Evolutionary conservation across 2,888 invertebrate genomes (phyloP).

Genomic region (Trissoscelio sp.): DNA sequence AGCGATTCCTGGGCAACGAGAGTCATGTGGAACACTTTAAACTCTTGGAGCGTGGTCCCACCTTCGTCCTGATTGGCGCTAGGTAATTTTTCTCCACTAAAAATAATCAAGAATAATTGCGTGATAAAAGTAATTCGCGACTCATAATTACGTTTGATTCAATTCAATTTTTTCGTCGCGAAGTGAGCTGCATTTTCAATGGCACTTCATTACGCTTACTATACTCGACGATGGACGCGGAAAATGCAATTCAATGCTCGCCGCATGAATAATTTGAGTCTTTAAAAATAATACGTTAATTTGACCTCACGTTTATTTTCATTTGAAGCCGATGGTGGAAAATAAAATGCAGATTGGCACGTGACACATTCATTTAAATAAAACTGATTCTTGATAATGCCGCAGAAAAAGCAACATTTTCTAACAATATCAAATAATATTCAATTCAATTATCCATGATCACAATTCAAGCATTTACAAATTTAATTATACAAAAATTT

Average conservation of each 20-base stretch:
- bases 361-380: too few relatives aligned
- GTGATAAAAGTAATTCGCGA: conserved; percentile 1
- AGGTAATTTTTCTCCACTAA: conserved; percentile 86
- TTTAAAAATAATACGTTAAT: not conserved
- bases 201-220: not conserved
- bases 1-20: conserved; percentile 91
- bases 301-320: not conserved
- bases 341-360: too few relatives aligned
- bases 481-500: too few relatives aligned
- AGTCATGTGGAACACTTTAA: conserved; percentile 94
- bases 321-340: too few relatives aligned
- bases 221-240: not conserved
- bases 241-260: not conserved
- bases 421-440: too few relatives aligned
- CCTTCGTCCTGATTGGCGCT: conserved; percentile 94
- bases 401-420: too few relatives aligned
- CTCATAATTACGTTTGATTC: conserved; percentile 10
- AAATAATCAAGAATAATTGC: not conserved
- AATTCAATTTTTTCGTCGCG: conserved; percentile 20
- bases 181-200: conserved; percentile 27
- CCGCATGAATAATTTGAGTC: not conserved
- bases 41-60: conserved; percentile 93
- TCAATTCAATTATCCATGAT: too few relatives aligned
- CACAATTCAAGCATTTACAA: too few relatives aligned
- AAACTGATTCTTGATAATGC: too few relatives aligned